Conservation (phyloP, 2,113 vertebrate genomes). For the Balaenoptera acutorostrata region DNA sequence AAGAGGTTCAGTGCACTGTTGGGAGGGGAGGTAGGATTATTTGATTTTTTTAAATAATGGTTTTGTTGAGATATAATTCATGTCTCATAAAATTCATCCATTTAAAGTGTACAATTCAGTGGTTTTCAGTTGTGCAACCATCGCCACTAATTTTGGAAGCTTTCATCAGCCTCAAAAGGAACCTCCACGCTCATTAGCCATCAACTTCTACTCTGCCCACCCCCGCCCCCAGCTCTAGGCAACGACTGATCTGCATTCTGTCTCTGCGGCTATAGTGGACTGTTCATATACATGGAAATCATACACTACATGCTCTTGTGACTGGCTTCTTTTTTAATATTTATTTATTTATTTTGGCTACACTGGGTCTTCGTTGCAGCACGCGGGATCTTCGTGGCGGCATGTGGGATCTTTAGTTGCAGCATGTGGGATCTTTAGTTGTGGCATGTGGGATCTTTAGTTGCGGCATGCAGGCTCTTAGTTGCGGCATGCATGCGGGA, state of each 20-base stretch:
- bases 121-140: neutral
- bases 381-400: too few species aligned
- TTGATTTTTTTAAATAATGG: neutral
- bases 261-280: neutral
- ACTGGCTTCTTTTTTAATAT: neutral
- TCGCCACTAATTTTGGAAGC: neutral
- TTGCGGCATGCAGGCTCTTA: too few species aligned
- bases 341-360: too few species aligned
- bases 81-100: neutral
- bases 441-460: too few species aligned
- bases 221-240: rapidly evolving
- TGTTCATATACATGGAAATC: neutral
- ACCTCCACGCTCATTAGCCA: neutral
- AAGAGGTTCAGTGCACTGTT: neutral
- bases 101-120: neutral
- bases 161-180: neutral
- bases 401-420: too few species aligned
- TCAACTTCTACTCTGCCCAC: rapidly evolving
- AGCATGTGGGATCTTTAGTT: too few species aligned
- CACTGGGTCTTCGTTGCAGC: too few species aligned
- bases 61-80: neutral
- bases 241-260: neutral
- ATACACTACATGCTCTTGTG: neutral
- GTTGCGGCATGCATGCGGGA: too few species aligned
- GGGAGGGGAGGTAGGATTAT: neutral